phyloP scores from a whole-genome alignment of 1,140 invertebrate species.

The Bombus turneri region DNA sequence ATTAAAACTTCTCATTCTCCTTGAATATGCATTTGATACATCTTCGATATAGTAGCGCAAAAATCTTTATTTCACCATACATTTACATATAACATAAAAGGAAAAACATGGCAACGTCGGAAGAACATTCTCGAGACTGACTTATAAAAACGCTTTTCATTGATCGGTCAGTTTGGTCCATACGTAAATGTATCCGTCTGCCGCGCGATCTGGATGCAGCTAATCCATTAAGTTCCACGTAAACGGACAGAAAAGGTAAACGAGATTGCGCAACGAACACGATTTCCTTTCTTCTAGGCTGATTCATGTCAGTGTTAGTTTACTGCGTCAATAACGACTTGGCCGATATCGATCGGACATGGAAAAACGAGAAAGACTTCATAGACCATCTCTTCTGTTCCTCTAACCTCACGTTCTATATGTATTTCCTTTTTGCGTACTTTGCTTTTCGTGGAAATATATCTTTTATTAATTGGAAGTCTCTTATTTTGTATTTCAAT shows the following conservation, averaged over 20 bases:
- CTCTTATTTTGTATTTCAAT: too few species aligned
- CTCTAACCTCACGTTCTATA: neutral
- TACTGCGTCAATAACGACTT: constrained; percentile 30
- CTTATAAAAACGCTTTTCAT: constrained; percentile 45
- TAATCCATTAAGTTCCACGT: constrained; percentile 64
- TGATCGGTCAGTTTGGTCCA: constrained; percentile 48
- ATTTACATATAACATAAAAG: neutral
- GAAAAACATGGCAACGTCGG: neutral
- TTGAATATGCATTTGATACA: neutral
- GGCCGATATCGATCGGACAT: constrained; percentile 18
- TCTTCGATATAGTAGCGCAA: neutral
- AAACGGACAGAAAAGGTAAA: too few species aligned
- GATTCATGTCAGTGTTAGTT: neutral
- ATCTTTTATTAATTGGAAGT: too few species aligned
- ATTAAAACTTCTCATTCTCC: neutral
- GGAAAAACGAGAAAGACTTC: constrained; percentile 16
- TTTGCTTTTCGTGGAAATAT: neutral
- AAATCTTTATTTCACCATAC: neutral
- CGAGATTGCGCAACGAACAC: constrained; percentile 23
- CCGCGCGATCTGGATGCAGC: constrained; percentile 51
- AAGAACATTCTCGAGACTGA: constrained; percentile 20
- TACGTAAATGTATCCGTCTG: neutral
- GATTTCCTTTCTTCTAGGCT: constrained; percentile 39
- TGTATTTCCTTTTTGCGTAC: too few species aligned
- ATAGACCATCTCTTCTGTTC: neutral